Evolutionary conservation across 2,797 vertebrate species (phyloP).

Genomic region (Gorsachius magnificus): DNA sequence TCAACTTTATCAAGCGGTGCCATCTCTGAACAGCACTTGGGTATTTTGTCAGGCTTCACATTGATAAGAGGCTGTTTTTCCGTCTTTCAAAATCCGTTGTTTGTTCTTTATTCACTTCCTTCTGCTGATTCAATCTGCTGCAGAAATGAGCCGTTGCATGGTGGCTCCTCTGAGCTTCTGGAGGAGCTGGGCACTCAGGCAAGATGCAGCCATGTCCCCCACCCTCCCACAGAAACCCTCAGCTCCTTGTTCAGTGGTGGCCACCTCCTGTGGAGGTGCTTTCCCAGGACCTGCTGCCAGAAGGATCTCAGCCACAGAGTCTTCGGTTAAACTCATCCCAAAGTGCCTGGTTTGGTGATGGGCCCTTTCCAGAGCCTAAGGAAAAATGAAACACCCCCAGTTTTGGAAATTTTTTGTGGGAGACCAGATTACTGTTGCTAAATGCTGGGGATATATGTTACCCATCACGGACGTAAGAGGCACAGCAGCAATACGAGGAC

Average conservation of each 20-base stretch:
- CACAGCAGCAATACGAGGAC: background rate
- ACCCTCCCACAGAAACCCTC: background rate
- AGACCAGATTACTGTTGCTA: background rate
- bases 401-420: background rate
- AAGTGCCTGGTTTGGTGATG: background rate
- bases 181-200: background rate
- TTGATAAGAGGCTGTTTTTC: background rate
- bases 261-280: background rate
- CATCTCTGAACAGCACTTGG: background rate
- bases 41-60: background rate
- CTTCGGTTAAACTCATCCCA: background rate
- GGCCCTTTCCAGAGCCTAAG: background rate
- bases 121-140: background rate
- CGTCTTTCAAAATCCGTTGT: background rate
- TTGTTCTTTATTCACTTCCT: slow-evolving; percentile 40
- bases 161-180: background rate
- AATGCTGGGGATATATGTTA: background rate
- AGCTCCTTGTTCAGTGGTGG: background rate
- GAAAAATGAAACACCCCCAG: background rate
- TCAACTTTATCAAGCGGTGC: background rate
- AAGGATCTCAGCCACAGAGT: background rate
- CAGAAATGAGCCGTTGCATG: background rate
- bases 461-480: rapidly evolving
- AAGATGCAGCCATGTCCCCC: background rate
- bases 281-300: background rate